Conservation (phyloP, 2,888 invertebrate genomes). For the Digitonthophagus gazella region DNA sequence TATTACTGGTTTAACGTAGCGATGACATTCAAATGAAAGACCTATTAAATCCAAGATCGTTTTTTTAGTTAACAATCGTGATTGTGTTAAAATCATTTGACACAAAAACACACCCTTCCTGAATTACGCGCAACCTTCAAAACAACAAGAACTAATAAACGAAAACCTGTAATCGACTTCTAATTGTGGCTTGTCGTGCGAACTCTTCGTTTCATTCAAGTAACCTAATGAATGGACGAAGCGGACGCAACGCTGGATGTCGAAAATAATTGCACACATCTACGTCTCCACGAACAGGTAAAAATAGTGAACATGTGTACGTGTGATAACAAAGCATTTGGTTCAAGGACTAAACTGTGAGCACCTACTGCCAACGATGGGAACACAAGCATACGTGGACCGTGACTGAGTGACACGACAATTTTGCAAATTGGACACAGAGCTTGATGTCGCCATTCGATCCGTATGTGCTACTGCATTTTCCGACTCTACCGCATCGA, state of each 20-base stretch:
- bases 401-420: slow-evolving; percentile 33
- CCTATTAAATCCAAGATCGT: not conserved
- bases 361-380: slow-evolving; percentile 20
- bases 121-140: slow-evolving; percentile 6
- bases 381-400: slow-evolving; percentile 31
- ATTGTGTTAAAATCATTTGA: not conserved
- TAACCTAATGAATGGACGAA: slow-evolving; percentile 1
- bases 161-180: not conserved
- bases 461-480: not conserved
- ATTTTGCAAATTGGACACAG: slow-evolving; percentile 33
- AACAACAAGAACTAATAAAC: not conserved
- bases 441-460: not conserved
- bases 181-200: slow-evolving; percentile 7
- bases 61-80: not conserved
- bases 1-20: not conserved
- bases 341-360: slow-evolving; percentile 26
- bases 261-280: slow-evolving; percentile 15
- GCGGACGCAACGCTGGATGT: not conserved
- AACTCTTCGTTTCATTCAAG: slow-evolving; percentile 1
- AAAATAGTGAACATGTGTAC: slow-evolving; percentile 1
- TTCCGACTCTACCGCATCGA: not conserved
- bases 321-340: slow-evolving; percentile 25
- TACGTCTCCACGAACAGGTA: slow-evolving; percentile 10
- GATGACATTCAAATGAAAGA: not conserved
- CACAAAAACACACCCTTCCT: not conserved